Evolutionary conservation across 2,113 vertebrate species (phyloP).

Genomic region (Orientallactaga bullata): DNA sequence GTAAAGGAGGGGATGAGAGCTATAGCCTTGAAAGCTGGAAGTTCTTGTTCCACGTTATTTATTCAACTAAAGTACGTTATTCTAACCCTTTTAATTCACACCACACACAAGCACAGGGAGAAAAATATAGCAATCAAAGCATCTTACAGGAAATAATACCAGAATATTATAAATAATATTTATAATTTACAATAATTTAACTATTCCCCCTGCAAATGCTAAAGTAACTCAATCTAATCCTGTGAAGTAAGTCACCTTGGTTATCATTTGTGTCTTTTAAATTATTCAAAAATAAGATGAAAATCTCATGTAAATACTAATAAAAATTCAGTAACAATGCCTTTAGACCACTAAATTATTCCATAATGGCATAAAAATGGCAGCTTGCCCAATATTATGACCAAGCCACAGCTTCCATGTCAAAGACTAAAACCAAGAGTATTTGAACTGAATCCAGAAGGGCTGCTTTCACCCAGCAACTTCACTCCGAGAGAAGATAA

Average conservation of each 20-base stretch:
- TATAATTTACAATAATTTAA: neutral
- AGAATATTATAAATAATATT: too few relatives aligned
- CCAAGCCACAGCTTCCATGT: neutral
- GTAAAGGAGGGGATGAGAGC: neutral
- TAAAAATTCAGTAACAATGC: neutral
- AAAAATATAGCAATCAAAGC: neutral
- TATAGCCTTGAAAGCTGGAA: neutral
- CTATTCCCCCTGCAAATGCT: neutral
- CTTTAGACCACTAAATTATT: neutral
- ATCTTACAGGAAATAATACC: neutral
- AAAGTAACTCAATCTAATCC: neutral
- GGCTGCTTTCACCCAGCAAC: neutral
- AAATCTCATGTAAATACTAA: constrained; percentile 19
- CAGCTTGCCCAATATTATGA: neutral
- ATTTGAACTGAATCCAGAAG: neutral
- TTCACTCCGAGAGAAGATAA: neutral
- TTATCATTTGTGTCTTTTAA: neutral
- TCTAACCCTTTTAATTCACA: neutral
- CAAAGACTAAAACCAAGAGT: neutral
- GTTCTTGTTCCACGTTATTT: neutral
- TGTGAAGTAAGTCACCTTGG: neutral
- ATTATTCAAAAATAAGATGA: constrained; percentile 13
- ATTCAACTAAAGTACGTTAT: neutral
- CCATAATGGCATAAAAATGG: neutral
- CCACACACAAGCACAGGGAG: neutral